Base-by-base conservation (phyloP, 64 coral and sea anemone genomes). In the Exaiptasia diaphana region DNA sequence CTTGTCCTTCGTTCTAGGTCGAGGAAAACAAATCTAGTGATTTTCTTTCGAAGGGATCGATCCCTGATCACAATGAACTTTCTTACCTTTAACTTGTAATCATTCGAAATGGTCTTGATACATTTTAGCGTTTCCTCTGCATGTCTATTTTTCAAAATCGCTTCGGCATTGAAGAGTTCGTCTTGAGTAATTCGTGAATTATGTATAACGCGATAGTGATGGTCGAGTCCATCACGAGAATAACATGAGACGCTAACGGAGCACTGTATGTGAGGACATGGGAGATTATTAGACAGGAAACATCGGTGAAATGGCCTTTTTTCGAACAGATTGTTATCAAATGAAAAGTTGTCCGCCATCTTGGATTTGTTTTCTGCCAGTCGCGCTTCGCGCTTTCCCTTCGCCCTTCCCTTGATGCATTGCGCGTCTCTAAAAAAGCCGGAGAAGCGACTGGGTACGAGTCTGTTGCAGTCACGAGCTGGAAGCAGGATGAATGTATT, bases 321-420 rank as follows among this genome's bases (percentile, higher is more conserved):
- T n/a, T n/a, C n/a, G n/a, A n/a, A n/a, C n/a, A n/a, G n/a, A n/a
- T 75, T 41, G 48, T 24, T 20, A 24, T 50, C 39, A 10, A 24
- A 35, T 41, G 41, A 15, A 28, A 49, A 75, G 41, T 35, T 26
- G 12, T 75, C 71, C 38, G 71, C 71, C 71, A 75, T 75, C 71
- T 75, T 75, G 33, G 36, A 75, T 38, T 38, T 39, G 41, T 30
- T 30, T 38, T 75, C 37, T 75, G 71, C 68, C 68, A 72, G 68
- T 72, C 38, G 68, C 38, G 12, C n/a, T n/a, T n/a, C n/a, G n/a
- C n/a, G 13, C 5, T 38, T 72, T 72, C 23, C 35, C 68, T 72
- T 39, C 68, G 12, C 25, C 38, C 68, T 72, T 41, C 68, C 68
- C 68, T 38, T 29, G 7, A 29, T 24, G 61, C 61, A 64, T 17